These are phyloP conservation scores for Chiridota heheva DNA, from an alignment of 35 echinoderm and acorn worm species.

Conservation along the genomic window DNA sequence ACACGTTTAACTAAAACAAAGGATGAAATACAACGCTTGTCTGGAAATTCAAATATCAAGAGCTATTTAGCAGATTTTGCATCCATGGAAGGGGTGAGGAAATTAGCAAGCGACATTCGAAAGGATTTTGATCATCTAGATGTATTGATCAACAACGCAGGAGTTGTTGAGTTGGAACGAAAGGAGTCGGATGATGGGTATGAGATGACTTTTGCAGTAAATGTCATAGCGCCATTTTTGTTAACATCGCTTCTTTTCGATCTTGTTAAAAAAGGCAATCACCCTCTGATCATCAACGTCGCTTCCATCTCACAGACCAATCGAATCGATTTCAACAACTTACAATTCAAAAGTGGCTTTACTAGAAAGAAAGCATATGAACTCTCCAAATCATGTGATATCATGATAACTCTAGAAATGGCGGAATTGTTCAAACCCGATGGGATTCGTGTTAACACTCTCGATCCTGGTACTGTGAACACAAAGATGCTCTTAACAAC, in stretches of 20 bases:
- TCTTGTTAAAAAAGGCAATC: slow-evolving; percentile 62
- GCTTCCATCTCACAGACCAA: slow-evolving; percentile 74
- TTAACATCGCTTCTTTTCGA: slow-evolving; percentile 78
- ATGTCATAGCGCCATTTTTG: slow-evolving; percentile 86
- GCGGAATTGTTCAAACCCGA: slow-evolving; percentile 39
- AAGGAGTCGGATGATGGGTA: slow-evolving; percentile 69
- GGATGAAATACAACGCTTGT: slow-evolving; percentile 57
- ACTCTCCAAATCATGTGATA: slow-evolving; percentile 69
- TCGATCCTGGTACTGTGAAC: slow-evolving; percentile 91
- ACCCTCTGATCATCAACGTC: slow-evolving; percentile 77
- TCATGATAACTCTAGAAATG: slow-evolving; percentile 83
- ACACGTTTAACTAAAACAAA: slow-evolving; percentile 42
- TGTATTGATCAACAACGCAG: slow-evolving; percentile 94
- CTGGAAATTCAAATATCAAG: slow-evolving; percentile 65
- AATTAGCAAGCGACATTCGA: slow-evolving; percentile 78
- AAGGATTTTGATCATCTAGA: slow-evolving; percentile 52
- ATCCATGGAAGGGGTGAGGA: slow-evolving; percentile 53
- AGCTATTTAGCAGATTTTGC: slow-evolving; percentile 71
- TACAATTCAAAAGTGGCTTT: slow-evolving; percentile 55
- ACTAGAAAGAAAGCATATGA: slow-evolving; percentile 64
- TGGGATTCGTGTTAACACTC: slow-evolving; percentile 76
- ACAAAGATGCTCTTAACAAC: slow-evolving; percentile 67
- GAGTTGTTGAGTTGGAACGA: slow-evolving; percentile 51
- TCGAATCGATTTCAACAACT: slow-evolving; percentile 43
- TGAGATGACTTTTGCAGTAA: slow-evolving; percentile 93